Base-by-base conservation (phyloP, 2,888 invertebrate genomes). In the Plemyria rubiginata region DNA sequence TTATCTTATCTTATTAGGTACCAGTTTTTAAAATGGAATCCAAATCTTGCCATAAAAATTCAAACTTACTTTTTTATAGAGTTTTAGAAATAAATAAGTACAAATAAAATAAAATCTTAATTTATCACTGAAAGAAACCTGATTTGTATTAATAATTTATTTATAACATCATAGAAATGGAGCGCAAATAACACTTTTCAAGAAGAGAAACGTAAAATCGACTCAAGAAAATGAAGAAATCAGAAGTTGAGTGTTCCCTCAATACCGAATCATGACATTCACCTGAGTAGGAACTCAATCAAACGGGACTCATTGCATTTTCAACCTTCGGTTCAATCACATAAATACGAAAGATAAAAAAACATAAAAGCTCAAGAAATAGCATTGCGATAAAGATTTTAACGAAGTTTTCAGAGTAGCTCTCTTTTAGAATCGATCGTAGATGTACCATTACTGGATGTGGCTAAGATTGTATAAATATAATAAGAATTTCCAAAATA, bases 321-420 rank as follows among this genome's bases (percentile, higher is more conserved):
- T 22, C 50, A 55, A 62, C 62, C 54, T 62, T 58, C 54, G 12
- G 32, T 54, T 32, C 58, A 59, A 63, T 54, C 58, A 51, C 58
- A 63, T 63, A 58, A 62, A 62, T 15, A 45, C 41, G 32, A 50
- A 54, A 54, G 45, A 54, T 59, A 54, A 63, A 61, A 32, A 57
- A 49, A 49, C 57, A 62, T 56, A 55, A 61, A 62, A 53, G 45
- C 48, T 28, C 40, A 62, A 53, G 52, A 46, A 43, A 43, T 32
- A 51, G 41, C 15, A 32, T 38, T 45, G 58, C 38, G 58, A 59
- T 63, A 59, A 63, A 54, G 55, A 63, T 57, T 52, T 63, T 59
- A 52, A 63, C 62, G 54, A 63, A 63, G 48, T 55, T 63, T 59
- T 52, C 59, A 54, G 40, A 63, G 57, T 59, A 59, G 54, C 54